A percentile compares a stretch with the other conserved stretches of the same genome.
These are phyloP conservation scores for Amiota minor DNA, from an alignment of 2,888 invertebrate genomes.

Conservation along the genomic window DNA sequence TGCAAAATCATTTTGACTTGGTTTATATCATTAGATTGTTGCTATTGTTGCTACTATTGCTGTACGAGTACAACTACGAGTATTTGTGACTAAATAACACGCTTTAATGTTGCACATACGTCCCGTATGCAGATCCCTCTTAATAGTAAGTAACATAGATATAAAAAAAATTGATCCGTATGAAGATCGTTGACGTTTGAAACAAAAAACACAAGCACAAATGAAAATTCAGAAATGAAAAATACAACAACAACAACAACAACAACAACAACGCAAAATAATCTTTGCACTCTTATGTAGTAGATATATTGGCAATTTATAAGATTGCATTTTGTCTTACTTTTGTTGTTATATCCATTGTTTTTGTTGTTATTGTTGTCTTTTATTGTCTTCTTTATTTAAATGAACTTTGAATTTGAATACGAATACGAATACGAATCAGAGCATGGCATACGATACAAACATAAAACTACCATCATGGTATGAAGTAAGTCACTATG, in stretches of 20 bases:
- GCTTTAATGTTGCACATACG: conserved; percentile 36
- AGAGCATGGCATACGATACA: background rate
- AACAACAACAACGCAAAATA: conserved; percentile 31
- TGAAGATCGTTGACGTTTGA: background rate
- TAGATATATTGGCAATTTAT: conserved; percentile 42
- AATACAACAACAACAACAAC: conserved; percentile 4
- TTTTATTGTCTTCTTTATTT: too few species aligned
- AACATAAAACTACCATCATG: too few species aligned
- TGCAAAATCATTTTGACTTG: conserved; percentile 57
- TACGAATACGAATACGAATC: background rate
- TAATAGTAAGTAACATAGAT: conserved; percentile 1
- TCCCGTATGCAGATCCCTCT: conserved; percentile 21
- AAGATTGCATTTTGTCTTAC: conserved; percentile 35
- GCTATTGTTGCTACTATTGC: conserved; percentile 21
- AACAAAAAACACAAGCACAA: background rate
- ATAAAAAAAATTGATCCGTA: background rate
- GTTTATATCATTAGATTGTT: conserved; percentile 40
- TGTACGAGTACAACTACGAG: conserved; percentile 18
- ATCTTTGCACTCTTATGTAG: conserved; percentile 49
- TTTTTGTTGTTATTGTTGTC: too few species aligned
- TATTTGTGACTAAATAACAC: too few species aligned
- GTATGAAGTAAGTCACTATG: conserved; percentile 5
- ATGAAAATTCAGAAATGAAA: background rate
- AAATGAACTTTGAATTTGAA: background rate
- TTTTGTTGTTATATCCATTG: too few species aligned